These are phyloP conservation scores for Electrophaes corylata DNA, from an alignment of 2,888 invertebrate species.

Conservation along the genomic window DNA sequence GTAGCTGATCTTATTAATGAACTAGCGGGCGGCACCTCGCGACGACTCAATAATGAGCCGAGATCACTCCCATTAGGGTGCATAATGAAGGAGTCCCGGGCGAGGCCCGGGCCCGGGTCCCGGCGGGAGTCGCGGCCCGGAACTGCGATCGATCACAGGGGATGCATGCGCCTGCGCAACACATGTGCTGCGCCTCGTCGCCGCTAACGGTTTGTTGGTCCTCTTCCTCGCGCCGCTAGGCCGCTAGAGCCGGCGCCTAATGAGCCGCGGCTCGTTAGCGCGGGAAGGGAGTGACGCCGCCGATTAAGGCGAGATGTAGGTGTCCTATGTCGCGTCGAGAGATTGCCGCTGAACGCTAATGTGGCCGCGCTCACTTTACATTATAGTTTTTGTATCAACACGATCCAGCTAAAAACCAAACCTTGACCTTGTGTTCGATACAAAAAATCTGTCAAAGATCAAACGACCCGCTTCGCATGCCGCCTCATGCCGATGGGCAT, in stretches of 20 bases:
- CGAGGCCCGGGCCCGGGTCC: slow-evolving; percentile 10
- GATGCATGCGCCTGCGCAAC: slow-evolving; percentile 31
- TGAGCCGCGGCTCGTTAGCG: slow-evolving; percentile 42
- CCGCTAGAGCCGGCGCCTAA: slow-evolving; percentile 41
- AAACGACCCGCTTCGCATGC: too few species aligned
- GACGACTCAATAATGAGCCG: slow-evolving; percentile 37
- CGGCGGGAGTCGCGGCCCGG: too few species aligned
- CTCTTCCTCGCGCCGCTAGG: slow-evolving; percentile 28
- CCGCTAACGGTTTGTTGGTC: slow-evolving; percentile 61
- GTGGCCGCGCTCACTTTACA: not conserved
- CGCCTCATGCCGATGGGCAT: too few species aligned
- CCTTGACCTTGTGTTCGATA: too few species aligned
- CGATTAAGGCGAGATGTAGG: not conserved
- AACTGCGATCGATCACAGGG: slow-evolving; percentile 25
- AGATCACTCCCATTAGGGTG: slow-evolving; percentile 26
- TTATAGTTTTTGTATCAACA: not conserved
- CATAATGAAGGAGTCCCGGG: slow-evolving; percentile 26
- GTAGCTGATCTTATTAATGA: slow-evolving; percentile 7
- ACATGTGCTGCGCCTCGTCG: slow-evolving; percentile 41
- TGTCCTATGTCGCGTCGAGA: not conserved
- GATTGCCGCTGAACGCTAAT: not conserved
- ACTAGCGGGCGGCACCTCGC: slow-evolving; percentile 1
- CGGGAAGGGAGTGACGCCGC: slow-evolving; percentile 12
- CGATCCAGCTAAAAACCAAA: too few species aligned
- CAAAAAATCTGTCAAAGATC: too few species aligned